phyloP scores from a whole-genome alignment of 2,797 vertebrate species.

The Nannoperca australis region DNA sequence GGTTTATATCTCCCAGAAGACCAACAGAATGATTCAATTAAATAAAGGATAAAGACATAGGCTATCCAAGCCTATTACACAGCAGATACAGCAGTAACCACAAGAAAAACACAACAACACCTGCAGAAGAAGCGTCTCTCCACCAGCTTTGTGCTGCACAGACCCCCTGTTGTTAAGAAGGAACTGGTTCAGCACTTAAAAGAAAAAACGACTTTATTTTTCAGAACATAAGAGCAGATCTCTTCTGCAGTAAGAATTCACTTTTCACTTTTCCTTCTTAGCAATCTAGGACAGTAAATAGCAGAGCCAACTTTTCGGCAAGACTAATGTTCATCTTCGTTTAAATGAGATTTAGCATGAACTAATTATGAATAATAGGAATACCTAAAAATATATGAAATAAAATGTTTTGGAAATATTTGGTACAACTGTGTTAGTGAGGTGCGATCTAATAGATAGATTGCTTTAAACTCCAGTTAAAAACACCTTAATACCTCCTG shows the following conservation, averaged over 20 bases:
- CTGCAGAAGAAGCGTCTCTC: slow-evolving; percentile 46
- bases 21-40: slow-evolving; percentile 54
- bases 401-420: not conserved
- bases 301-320: not conserved
- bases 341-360: not conserved
- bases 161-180: slow-evolving; percentile 40
- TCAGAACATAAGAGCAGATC: slow-evolving; percentile 30
- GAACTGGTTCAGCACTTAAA: slow-evolving; percentile 24
- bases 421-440: not conserved
- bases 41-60: slow-evolving; percentile 45
- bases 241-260: slow-evolving; percentile 16
- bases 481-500: slow-evolving; percentile 4
- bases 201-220: slow-evolving; percentile 14
- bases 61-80: slow-evolving; percentile 62
- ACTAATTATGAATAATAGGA: not conserved
- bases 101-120: slow-evolving; percentile 55
- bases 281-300: slow-evolving; percentile 2
- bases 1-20: slow-evolving; percentile 45
- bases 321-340: not conserved
- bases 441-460: not conserved
- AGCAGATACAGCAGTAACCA: slow-evolving; percentile 53
- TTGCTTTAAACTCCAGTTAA: not conserved
- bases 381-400: not conserved
- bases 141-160: slow-evolving; percentile 19
- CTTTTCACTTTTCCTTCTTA: slow-evolving; percentile 19